Conservation (phyloP, 1,140 invertebrate genomes). For the Drosophila kikkawai region DNA sequence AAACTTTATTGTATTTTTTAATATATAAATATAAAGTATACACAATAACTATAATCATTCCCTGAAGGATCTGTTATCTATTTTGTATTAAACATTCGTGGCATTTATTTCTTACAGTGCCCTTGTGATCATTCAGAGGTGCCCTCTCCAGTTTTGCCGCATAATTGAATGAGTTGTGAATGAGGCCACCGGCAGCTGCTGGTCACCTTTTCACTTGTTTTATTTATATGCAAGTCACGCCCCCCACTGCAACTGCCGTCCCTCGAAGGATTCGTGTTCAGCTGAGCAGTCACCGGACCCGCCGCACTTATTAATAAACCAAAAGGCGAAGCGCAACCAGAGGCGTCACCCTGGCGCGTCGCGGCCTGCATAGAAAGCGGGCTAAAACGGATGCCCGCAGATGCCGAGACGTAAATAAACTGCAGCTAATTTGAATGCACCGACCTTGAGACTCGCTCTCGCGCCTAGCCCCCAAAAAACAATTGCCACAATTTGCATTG, state of each 20-base stretch:
- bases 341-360: conserved; percentile 21
- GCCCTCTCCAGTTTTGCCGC: conserved; percentile 20
- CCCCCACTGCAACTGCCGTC: background rate
- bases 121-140: conserved; percentile 15
- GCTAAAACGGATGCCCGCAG: conserved; percentile 22
- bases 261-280: conserved; percentile 9
- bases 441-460: conserved; percentile 18
- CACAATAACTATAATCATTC: background rate
- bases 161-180: conserved; percentile 44
- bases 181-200: conserved; percentile 27
- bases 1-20: background rate
- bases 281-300: conserved; percentile 22
- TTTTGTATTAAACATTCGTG: too few species aligned
- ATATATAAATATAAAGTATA: background rate
- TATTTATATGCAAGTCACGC: conserved; percentile 44
- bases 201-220: conserved; percentile 25
- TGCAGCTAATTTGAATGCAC: conserved; percentile 51
- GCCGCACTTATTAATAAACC: conserved; percentile 45
- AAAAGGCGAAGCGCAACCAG: conserved; percentile 11
- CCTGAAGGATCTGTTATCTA: background rate
- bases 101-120: background rate
- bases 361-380: conserved; percentile 26
- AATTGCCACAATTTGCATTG: conserved; percentile 47
- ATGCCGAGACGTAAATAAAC: conserved; percentile 49
- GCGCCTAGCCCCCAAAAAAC: conserved; percentile 15